These are phyloP conservation scores for Chaetodon trifascialis DNA, from an alignment of 2,113 vertebrate species.

Conservation along the genomic window DNA sequence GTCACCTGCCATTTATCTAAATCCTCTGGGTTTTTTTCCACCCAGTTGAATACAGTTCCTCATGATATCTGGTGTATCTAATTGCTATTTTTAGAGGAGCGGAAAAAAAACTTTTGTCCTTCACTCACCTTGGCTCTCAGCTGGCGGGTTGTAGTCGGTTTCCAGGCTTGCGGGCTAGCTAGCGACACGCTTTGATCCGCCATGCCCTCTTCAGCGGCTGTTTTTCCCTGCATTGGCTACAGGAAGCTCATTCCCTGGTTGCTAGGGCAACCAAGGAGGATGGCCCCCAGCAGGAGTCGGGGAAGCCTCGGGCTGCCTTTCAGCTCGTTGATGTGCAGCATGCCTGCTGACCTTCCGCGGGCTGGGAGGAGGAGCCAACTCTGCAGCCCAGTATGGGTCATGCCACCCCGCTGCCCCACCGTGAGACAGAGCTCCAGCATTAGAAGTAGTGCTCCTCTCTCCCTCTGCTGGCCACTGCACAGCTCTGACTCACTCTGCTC, in stretches of 20 bases:
- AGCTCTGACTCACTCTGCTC: conserved; percentile 61
- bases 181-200: conserved; percentile 46
- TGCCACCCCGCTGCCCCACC: conserved; percentile 59
- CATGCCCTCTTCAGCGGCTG: conserved; percentile 59
- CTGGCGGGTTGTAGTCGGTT: conserved; percentile 29
- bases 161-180: conserved; percentile 43
- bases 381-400: conserved; percentile 63
- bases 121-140: conserved; percentile 68
- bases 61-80: conserved; percentile 27
- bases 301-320: conserved; percentile 77
- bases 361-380: conserved; percentile 71
- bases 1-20: conserved; percentile 11
- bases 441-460: conserved; percentile 50
- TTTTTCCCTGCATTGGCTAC: conserved; percentile 42
- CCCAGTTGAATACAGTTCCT: conserved; percentile 21
- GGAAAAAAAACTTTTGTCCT: conserved; percentile 70
- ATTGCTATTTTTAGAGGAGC: conserved; percentile 70
- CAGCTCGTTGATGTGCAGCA: conserved; percentile 47
- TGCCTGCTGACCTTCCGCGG: conserved; percentile 56
- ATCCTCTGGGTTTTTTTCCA: background rate
- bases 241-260: conserved; percentile 76
- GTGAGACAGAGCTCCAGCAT: conserved; percentile 62
- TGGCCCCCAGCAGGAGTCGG: conserved; percentile 72
- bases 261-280: conserved; percentile 76
- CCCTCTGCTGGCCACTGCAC: conserved; percentile 64